Evolutionary conservation across 2,888 invertebrate genomes (phyloP), one percentile per base, ranked within the genome.

Genomic region (Eudiplozoon nipponicum): DNA sequence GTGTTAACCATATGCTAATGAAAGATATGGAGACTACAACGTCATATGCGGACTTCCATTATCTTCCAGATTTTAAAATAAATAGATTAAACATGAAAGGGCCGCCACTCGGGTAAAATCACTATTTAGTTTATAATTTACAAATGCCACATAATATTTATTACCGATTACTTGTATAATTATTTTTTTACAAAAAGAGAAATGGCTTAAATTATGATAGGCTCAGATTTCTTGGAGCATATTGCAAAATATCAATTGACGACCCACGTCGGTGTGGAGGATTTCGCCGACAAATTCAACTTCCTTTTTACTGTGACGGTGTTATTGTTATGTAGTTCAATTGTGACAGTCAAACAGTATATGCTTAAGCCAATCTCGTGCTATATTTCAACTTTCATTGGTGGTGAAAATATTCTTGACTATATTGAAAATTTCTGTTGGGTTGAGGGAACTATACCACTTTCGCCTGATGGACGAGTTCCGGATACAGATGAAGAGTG

Each of bases 401-500:
- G 37, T 17, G 41, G 41, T 7, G 20, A 20, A 2, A 40, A 22
- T 21, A 15, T 41, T 9, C 13, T 28, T n/a, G 41, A 41, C 11
- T 41, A 41, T 41, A 18, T 41, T 23, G 41, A 41, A 20, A 41
- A 41, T 29, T 38, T 19, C 28, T 41, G 41, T 22, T 41, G 41
- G 41, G 41, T 41, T 18, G 40, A 41, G 3, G 41, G 41, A n/a
- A 41, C 41, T n/a, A 39, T 29, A 13, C 41, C 41, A 2, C 15
- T 41, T 2, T 29, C 40, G 13, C 28, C 17, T n/a, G 20, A 29
- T 15, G 36, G 19, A 9, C 19, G 21, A 11, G 26, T 23, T 17
- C 28, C 40, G 2, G 21, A 36, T 13, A 40, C 40, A 3, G 40
- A 40, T 7, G 22, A 9, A 5, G 21, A 22, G 23, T 40, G 40